Percentiles rank a stretch among this genome's conserved stretches.
phyloP scores from a whole-genome alignment of 2,888 invertebrate genomes.

The Athrips mouffetella region DNA sequence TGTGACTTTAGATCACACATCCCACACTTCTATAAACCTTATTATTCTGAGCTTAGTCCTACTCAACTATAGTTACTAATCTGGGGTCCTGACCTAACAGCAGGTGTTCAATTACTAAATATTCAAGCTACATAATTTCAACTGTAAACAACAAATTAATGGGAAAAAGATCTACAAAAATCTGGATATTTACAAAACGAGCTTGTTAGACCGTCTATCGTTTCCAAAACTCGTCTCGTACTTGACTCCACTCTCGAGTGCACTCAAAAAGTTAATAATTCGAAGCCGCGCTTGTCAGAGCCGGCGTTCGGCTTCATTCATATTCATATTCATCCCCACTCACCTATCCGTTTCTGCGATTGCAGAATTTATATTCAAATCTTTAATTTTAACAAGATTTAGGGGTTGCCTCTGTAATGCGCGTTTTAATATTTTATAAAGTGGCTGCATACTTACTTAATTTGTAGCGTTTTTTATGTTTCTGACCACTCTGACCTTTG shows the following conservation, averaged over 20 bases:
- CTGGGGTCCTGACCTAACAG: no score
- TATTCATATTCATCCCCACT: conserved; percentile 78
- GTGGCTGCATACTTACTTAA: no score
- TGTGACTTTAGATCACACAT: no score
- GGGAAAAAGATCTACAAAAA: no score
- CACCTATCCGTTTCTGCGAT: conserved; percentile 65
- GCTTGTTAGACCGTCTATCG: conserved; percentile 13
- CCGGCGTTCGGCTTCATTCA: conserved; percentile 73
- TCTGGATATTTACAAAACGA: conserved; percentile 1
- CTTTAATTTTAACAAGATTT: conserved; percentile 69
- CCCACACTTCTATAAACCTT: no score
- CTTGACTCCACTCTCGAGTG: conserved; percentile 28
- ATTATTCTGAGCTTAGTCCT: no score
- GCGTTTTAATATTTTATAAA: neutral
- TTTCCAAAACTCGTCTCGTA: neutral
- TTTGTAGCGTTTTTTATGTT: no score
- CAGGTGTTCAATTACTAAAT: no score
- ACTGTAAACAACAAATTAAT: no score
- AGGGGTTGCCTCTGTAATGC: conserved; percentile 14
- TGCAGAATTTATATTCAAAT: conserved; percentile 66
- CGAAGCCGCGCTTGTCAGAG: conserved; percentile 49
- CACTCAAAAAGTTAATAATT: conserved; percentile 76
- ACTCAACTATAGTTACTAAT: no score
- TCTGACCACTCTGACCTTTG: no score
- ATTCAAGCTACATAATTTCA: no score